Evolutionary conservation across 1,140 invertebrate genomes (phyloP), one percentile per base, ranked within the genome.

Genomic region (Macrostomum lignano): DNA sequence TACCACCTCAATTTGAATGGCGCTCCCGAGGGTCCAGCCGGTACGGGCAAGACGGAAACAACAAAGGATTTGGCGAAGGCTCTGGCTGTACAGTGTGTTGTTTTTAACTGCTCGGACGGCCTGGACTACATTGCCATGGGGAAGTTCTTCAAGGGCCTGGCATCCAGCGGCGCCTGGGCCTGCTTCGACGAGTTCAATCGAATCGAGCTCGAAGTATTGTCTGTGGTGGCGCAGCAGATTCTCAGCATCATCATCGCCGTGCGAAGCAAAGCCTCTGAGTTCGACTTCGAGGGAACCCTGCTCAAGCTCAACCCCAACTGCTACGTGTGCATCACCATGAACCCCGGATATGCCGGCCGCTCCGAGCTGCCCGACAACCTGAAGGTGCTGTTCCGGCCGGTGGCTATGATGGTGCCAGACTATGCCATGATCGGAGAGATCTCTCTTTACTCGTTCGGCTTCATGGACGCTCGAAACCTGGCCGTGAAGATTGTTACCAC

Each of bases 161-260:
- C 57, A 9, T 54, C 54, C 17, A 44, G 52, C n/a, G 57, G 57
- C 35, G 54, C 57, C 1, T 60, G 57, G 55, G 52, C 57, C 4
- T 60, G 57, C 42, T 60, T 60, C 44, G 57, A 60, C 40, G 57
- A 60, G 39, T 60, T 60, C 42, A 60, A 60, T 41, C 40, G 57
- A 41, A 58, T 60, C 38, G 57, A 60, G 29, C 39, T 58, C 22
- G 57, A 60, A 42, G 56, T 60, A 25, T 44, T 60, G 36, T 58
- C 55, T 39, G 56, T 60, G n/a, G 49, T 58, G 33, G 55, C 55
- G 9, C 55, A 58, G 31, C 55, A 84, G 55, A 60, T 60, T 36
- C 42, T 58, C 29, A 55, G 51, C 37, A 60, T 60, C 33, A 58
- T 60, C 25, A 44, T 54, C 36, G 57, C 57, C 26, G 49, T 60